Evolutionary conservation across 2,888 invertebrate genomes (phyloP), one percentile per base, ranked within the genome.

Genomic region (Plebejus anna): DNA sequence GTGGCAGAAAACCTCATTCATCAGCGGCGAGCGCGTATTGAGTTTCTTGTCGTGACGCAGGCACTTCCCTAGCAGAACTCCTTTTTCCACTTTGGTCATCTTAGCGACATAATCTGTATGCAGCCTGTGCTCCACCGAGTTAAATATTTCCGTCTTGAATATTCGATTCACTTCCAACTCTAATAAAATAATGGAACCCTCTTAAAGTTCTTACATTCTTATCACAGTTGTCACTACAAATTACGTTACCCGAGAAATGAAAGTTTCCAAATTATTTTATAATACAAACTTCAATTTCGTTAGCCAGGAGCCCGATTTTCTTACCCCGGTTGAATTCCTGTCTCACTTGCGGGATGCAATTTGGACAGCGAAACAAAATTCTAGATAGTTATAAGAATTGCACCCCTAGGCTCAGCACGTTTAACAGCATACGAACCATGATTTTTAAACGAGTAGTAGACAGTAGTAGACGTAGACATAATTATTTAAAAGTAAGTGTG

Each of bases 151-250:
- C 0, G 95, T 95, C 83, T 96, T 94, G 81, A 96, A 94, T 75
- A 96, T 80, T 77, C 96, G 90, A 82, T 96, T 94, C 61, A 95
- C 85, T 90, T 96, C 96, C 77, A 95, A 82, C 86, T 96, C 96
- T 96, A 82, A 76, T 78, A 79, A 32, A 73, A 73, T 51, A 28
- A 73, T 22, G 51, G 28, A 73, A 55, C 47, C 42, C 51, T n/a
- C 32, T 73, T 73, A 11, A 47, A 28, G 28, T 6, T 72, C 4
- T 47, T 72, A 22, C 22, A 47, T 28, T 72, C 42, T 28, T 51
- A 66, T 66, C 32, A 66, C 32, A 66, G 66, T 32, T 32, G 66
- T 66, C 32, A 28, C 61, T 61, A 61, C 61, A 61, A 59, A 61
- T 61, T 28, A 61, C 13, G 11, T 66, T 32, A 32, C 13, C 32